Conservation (phyloP, 37 sponge, comb jelly and placozoan species). For the Aplysina aerophoba region DNA sequence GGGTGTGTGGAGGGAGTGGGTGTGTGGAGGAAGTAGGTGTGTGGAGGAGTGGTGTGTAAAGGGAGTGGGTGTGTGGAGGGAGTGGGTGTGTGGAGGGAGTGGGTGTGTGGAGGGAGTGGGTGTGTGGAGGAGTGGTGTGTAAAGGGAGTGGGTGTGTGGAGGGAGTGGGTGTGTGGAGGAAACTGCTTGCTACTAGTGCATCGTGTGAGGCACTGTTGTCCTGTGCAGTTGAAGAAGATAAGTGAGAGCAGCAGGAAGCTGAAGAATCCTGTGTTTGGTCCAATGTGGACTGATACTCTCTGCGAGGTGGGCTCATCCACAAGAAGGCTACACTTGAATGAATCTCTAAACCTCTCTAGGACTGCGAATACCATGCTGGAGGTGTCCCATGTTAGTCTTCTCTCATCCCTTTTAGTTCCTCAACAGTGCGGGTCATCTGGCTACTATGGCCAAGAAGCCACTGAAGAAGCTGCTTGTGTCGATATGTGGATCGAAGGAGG, state of each 20-base stretch:
- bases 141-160: background rate
- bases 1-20: too few relatives aligned
- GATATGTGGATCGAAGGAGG: constrained; percentile 89
- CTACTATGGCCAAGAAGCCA: constrained; percentile 16
- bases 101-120: too few relatives aligned
- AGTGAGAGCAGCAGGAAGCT: constrained; percentile 53
- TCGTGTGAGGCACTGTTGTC: background rate
- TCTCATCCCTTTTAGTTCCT: constrained; percentile 9
- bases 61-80: background rate
- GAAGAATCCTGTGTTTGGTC: constrained; percentile 44
- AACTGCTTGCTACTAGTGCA: background rate
- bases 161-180: background rate
- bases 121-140: constrained; percentile 48
- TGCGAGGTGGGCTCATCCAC: constrained; percentile 65
- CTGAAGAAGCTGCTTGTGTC: constrained; percentile 66
- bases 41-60: constrained; percentile 41
- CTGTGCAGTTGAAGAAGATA: constrained; percentile 64
- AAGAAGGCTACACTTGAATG: too few relatives aligned
- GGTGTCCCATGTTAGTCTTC: too few relatives aligned
- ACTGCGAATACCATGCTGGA: too few relatives aligned
- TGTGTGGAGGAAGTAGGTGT: too few relatives aligned
- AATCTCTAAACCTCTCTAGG: too few relatives aligned
- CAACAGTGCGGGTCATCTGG: background rate
- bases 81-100: background rate
- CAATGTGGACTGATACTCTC: constrained; percentile 67